These are phyloP conservation scores for Dendrolimus punctatus DNA, from an alignment of 1,140 invertebrate genomes.

Conservation along the genomic window DNA sequence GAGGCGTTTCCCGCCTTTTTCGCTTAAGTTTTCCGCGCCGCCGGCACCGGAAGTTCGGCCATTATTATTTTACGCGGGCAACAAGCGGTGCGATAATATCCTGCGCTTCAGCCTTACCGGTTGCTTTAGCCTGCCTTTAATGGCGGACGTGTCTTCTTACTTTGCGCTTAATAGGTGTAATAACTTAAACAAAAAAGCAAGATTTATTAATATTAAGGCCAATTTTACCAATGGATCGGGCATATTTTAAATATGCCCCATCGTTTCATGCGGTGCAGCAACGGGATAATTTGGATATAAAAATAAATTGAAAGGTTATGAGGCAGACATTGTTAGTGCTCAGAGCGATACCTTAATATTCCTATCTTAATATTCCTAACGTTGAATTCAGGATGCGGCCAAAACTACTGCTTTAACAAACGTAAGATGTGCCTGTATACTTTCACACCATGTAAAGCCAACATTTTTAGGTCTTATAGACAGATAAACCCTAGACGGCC, in stretches of 20 bases:
- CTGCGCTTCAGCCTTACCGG: conserved; percentile 40
- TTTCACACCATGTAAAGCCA: no score
- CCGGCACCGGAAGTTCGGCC: conserved; percentile 67
- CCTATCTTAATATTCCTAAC: no score
- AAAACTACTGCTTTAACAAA: no score
- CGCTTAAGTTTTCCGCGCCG: conserved; percentile 63
- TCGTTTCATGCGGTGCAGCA: no score
- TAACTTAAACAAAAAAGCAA: conserved; percentile 62
- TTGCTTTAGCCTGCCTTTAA: conserved; percentile 46
- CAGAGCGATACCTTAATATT: no score
- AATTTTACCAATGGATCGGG: conserved; percentile 16
- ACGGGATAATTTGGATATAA: no score
- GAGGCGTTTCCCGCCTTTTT: conserved; percentile 57
- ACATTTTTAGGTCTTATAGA: no score
- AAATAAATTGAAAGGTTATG: no score
- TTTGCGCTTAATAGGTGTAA: conserved; percentile 65
- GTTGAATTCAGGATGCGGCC: no score
- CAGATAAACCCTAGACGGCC: no score
- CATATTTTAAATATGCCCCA: background rate
- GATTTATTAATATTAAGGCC: conserved; percentile 36
- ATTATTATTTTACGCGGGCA: conserved; percentile 74
- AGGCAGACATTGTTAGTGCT: no score
- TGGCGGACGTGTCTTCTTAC: conserved; percentile 65
- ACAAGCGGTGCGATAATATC: conserved; percentile 74
- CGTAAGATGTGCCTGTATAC: no score